Evolutionary conservation across 2,888 invertebrate species (phyloP), one percentile per base, ranked within the genome.

Genomic region (Parnassius smintheus): DNA sequence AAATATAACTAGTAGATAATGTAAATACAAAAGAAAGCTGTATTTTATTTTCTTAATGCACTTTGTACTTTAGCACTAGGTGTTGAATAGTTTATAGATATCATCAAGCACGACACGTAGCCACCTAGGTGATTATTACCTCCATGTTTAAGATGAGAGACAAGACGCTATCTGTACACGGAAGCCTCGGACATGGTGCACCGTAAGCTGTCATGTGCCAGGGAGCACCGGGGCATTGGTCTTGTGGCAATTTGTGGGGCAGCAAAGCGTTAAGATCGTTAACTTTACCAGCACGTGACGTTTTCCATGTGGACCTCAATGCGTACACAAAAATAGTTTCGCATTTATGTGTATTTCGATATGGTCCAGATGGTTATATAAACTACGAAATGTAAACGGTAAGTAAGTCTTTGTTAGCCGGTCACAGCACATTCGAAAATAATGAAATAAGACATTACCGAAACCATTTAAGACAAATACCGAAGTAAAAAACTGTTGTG

Each of bases 201-300:
- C 83, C 81, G 86, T 86, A 82, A 80, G 78, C 71, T 86, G 91
- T 91, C 88, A 88, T 86, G 82, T 83, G 82, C 80, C 83, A 84
- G 73, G 75, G 86, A 77, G 79, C 88, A 86, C 62, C 81, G 75
- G 90, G 89, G 91, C 91, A 87, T 83, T 86, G 88, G 89, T 88
- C 91, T 85, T 72, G 75, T 76, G 86, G 87, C 81, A 88, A 91
- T 90, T 90, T 86, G 87, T 83, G 78, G 82, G 75, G 85, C 91
- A 90, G 72, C 90, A 88, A 83, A 88, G 86, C 91, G 91, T 91
- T 86, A 83, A 91, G 91, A 90, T 89, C 88, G 82, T 91, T 90
- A 89, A 82, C 85, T 80, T 18, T 55, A 62, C 46, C 54, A 55
- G 49, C 49, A 58, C 73, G 75, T 77, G 78, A 79, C 79, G 81